phyloP scores from a whole-genome alignment of 2,888 invertebrate species.

The Deilephila porcellus region DNA sequence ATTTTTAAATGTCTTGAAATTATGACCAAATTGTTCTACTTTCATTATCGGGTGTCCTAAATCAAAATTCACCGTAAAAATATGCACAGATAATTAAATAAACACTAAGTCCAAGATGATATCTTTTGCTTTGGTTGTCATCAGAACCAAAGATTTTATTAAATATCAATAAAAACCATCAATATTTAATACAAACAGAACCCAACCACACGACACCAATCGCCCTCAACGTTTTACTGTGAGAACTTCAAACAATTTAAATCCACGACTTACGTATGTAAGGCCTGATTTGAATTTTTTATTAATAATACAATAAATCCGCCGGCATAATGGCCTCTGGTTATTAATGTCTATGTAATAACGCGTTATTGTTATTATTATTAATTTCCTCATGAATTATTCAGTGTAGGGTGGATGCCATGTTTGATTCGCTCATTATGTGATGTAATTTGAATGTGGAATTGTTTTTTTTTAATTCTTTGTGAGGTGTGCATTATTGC shows the following conservation, averaged over 20 bases:
- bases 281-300: conserved; percentile 80
- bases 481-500: background rate
- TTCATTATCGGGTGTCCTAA: too few relatives aligned
- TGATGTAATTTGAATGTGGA: conserved; percentile 25
- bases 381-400: conserved; percentile 80
- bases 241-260: conserved; percentile 77
- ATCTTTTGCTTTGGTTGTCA: background rate
- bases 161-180: background rate
- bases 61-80: too few relatives aligned
- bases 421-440: conserved; percentile 33
- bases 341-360: conserved; percentile 61
- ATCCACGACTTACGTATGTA: conserved; percentile 72
- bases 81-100: too few relatives aligned
- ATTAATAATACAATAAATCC: conserved; percentile 73
- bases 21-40: too few relatives aligned
- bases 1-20: too few relatives aligned
- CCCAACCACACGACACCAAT: conserved; percentile 1
- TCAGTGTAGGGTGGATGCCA: conserved; percentile 55
- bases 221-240: conserved; percentile 54
- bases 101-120: too few relatives aligned
- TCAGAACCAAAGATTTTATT: background rate
- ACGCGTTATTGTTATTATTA: conserved; percentile 71
- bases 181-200: background rate
- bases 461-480: conserved; percentile 8
- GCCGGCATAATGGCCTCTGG: conserved; percentile 54